A percentile compares a stretch with the other conserved stretches of the same genome.
Conservation (phyloP, 2,797 vertebrate species). For the Pangasius krempfi region DNA sequence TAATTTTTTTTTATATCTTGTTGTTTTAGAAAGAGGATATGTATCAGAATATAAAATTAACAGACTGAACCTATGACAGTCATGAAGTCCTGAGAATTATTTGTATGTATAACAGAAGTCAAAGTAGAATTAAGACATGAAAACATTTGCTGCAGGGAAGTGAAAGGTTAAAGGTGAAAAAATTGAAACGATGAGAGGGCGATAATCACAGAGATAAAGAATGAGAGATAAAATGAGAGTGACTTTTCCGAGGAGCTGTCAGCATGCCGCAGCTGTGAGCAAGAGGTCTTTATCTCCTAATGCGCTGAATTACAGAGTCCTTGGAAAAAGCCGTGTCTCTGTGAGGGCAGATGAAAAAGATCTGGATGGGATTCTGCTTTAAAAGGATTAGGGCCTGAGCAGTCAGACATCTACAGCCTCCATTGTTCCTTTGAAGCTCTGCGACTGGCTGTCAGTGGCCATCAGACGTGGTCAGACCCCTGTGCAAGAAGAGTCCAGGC, state of each 20-base stretch:
- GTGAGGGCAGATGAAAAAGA: conserved; percentile 75
- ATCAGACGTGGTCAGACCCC: conserved; percentile 60
- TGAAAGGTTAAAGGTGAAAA: not conserved
- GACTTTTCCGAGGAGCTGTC: conserved; percentile 72
- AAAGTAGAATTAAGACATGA: not conserved
- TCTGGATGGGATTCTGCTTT: conserved; percentile 71
- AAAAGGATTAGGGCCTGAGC: conserved; percentile 75
- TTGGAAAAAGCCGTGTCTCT: conserved; percentile 69
- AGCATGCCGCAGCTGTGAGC: conserved; percentile 70
- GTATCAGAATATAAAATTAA: conserved; percentile 3
- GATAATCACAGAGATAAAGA: conserved; percentile 56
- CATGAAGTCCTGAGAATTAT: conserved; percentile 11
- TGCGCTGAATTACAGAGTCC: conserved; percentile 72
- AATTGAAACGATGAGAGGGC: conserved; percentile 16
- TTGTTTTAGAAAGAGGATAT: not conserved
- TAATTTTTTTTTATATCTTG: not conserved
- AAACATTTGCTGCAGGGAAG: not conserved
- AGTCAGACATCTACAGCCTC: conserved; percentile 71
- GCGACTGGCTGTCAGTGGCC: conserved; percentile 66
- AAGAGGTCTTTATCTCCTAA: conserved; percentile 79
- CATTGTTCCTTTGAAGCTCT: conserved; percentile 70
- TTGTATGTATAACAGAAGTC: conserved; percentile 44
- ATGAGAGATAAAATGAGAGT: conserved; percentile 52
- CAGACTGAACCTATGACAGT: not conserved
- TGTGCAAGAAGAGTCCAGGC: conserved; percentile 51